Conservation (phyloP, 2,888 invertebrate genomes). For the Hololepta plana region DNA sequence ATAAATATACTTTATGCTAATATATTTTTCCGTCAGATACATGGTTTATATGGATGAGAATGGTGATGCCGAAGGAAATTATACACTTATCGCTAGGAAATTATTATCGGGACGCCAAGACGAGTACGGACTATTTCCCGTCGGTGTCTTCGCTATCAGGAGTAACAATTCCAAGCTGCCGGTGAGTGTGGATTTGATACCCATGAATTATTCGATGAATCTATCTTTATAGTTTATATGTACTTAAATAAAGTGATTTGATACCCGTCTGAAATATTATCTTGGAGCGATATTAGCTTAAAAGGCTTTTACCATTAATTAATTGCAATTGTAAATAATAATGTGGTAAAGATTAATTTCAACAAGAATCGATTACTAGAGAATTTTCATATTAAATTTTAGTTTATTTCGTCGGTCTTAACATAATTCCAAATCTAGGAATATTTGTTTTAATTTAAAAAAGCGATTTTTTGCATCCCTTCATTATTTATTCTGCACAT, state of each 20-base stretch:
- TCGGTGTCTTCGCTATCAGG: constrained; percentile 48
- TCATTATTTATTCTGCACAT: no score
- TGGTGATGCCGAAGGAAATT: constrained; percentile 88
- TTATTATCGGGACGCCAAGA: constrained; percentile 21
- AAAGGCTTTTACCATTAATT: no score
- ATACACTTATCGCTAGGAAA: constrained; percentile 58
- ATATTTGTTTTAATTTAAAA: no score
- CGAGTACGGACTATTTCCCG: constrained; percentile 60
- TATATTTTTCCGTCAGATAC: constrained; percentile 52
- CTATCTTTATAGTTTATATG: background rate
- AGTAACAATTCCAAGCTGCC: constrained; percentile 44
- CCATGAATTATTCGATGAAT: background rate
- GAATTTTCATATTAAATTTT: no score
- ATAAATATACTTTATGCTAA: no score
- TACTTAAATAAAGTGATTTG: constrained; percentile 2
- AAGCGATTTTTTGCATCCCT: no score
- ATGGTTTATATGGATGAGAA: constrained; percentile 83
- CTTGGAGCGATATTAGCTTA: no score
- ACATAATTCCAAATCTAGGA: no score
- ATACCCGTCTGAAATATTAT: no score
- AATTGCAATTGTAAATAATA: no score
- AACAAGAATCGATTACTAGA: background rate
- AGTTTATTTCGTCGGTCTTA: no score
- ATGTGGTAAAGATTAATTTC: no score
- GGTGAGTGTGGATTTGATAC: constrained; percentile 35